A percentile compares a stretch with the other conserved stretches of the same genome.
phyloP scores from a whole-genome alignment of 1,140 invertebrate species.

The Gonioctena quinquepunctata region DNA sequence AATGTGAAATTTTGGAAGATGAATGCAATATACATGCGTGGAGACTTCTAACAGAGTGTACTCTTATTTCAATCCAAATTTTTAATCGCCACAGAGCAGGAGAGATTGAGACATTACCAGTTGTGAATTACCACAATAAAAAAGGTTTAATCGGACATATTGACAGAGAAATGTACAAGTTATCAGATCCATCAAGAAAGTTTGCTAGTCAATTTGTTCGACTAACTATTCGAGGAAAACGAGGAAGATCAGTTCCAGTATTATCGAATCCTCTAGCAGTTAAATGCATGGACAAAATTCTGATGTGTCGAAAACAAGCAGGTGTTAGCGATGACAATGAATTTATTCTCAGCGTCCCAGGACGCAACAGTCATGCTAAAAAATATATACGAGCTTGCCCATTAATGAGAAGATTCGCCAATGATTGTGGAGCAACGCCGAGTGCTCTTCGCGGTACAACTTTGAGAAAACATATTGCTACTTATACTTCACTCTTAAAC shows the following conservation, averaged over 20 bases:
- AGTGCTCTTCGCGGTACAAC: neutral
- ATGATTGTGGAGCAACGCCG: neutral
- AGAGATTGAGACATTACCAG: neutral
- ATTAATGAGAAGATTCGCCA: neutral
- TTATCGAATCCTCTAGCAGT: neutral
- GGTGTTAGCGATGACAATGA: neutral
- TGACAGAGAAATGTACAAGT: neutral
- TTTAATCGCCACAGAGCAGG: constrained; percentile 5
- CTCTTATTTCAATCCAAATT: neutral
- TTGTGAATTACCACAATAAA: neutral
- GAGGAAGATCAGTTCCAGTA: neutral
- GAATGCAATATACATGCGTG: neutral
- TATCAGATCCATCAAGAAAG: no score
- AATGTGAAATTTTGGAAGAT: neutral
- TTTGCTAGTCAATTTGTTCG: neutral
- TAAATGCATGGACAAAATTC: neutral
- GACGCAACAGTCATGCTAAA: neutral
- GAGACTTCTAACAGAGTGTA: neutral
- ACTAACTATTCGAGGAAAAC: neutral
- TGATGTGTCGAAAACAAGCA: neutral
- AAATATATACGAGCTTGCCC: neutral
- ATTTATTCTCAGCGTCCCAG: neutral
- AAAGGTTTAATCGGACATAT: neutral
- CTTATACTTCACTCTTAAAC: neutral
- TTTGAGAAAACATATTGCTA: neutral